Base-by-base conservation (phyloP, 2,888 invertebrate species). In the Lycophotia porphyrea region DNA sequence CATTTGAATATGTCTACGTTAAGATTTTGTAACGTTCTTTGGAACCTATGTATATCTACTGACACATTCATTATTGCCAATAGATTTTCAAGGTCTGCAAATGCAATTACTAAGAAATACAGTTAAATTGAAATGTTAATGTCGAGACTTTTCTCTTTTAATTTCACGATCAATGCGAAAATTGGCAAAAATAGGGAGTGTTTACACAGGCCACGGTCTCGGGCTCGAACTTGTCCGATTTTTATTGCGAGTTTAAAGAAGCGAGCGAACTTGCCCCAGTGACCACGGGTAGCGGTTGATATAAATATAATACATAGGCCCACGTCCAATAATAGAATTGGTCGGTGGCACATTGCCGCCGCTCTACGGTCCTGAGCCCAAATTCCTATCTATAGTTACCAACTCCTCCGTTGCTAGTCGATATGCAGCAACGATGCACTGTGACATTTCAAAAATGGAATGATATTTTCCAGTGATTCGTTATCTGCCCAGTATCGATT, bases 261-360 rank as follows among this genome's bases (percentile, higher is more conserved):
- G 92, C 93, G 89, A 92, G 91, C 94, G 95, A 95, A 95, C 95
- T 96, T 96, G 96, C 93, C 94, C 96, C 92, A 95, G 91, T 95
- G 95, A 95, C 95, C 93, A 95, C 92, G 89, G 90, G 88, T 90
- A 90, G 89, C 89, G 89, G 89, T 92, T 92, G 92, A 93, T 94
- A 94, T 94, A 95, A 95, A 95, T 94, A 95, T 94, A 95, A 93
- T 93, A 89, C 90, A 89, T 89, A 90, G 91, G 90, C 89, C 91
- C 88, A 92, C 88, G 88, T 89, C 90, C 92, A 93, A 92, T 93
- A 93, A 93, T 94, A 93, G 91, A 90, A 83, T 88, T 88, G 81
- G 85, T 89, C 82, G 89, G 88, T 92, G 92, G 91, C 91, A 91
- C 88, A 88, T 91, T 90, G 92, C 90, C 91, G 89, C 81, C 81